Base-by-base conservation (phyloP, 1,140 invertebrate species). In the Eufriesea mexicana region DNA sequence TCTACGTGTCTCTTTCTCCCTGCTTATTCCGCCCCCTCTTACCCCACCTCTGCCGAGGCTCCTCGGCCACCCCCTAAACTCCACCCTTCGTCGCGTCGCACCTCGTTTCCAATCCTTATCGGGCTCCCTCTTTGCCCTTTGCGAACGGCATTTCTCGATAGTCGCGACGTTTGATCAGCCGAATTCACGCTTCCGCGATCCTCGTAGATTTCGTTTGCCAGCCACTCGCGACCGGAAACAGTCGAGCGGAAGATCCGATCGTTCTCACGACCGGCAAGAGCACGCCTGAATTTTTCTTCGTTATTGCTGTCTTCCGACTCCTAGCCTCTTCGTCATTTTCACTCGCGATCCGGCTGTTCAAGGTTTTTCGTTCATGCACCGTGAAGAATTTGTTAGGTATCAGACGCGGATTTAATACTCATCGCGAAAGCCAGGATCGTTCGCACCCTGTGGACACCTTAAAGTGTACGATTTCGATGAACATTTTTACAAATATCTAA, bases 131-230 rank as follows among this genome's bases (percentile, higher is more conserved):
- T 28, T 45, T 64, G 62, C 25, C 62, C 55, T 49, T 64, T 25
- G 51, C 72, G 70, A 62, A 47, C 54, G 45, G 49, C 42, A 54
- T 79, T 85, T 83, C 59, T 88, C 78, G 83, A 88, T 87, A 88
- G 87, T 86, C 75, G 83, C 84, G 75, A 87, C 89, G 85, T 89
- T 88, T 90, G 89, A 90, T 90, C 89, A 85, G 84, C 73, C 84
- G 76, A 84, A 88, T 85, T 89, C 81, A 82, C 80, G 79, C 86
- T 86, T 76, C 75, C 83, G 67, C 85, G 84, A 80, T 79, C 82
- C 64, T 51, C 68, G 67, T 45, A 75, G 77, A 84, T 86, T 86
- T 84, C 73, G 81, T 80, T 87, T 54, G 76, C 84, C 23, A 79
- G 59, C 18, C 72, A 74, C 25, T 61, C 54, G 55, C 75, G 75